Conservation (phyloP, 1,140 invertebrate genomes). For the Thaumatotibia leucotreta region DNA sequence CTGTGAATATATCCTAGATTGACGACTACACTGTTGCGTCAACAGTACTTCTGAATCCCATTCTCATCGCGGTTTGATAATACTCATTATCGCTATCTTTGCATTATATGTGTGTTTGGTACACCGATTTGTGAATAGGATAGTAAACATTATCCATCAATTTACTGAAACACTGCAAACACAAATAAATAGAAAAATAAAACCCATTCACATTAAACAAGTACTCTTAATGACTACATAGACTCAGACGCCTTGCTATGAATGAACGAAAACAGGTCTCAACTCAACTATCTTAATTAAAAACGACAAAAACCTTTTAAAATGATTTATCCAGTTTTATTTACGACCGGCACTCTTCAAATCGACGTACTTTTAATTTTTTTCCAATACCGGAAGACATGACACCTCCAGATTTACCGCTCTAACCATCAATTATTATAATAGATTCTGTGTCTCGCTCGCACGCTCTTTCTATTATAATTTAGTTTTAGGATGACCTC, state of each 20-base stretch:
- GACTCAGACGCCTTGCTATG: not conserved
- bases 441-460: slow-evolving; percentile 31
- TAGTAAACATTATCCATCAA: too few relatives aligned
- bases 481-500: slow-evolving; percentile 17
- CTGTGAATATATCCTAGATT: too few relatives aligned
- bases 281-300: slow-evolving; percentile 3
- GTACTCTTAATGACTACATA: not conserved
- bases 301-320: not conserved
- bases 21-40: too few relatives aligned
- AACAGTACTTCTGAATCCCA: too few relatives aligned
- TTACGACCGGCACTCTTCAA: slow-evolving; percentile 8
- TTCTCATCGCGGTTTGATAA: too few relatives aligned
- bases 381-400: slow-evolving; percentile 44
- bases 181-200: not conserved
- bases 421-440: slow-evolving; percentile 40
- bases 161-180: too few relatives aligned
- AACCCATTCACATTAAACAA: not conserved
- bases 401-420: slow-evolving; percentile 39
- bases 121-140: too few relatives aligned
- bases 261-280: slow-evolving; percentile 8
- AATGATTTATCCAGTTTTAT: not conserved
- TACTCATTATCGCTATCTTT: too few relatives aligned
- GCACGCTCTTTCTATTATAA: slow-evolving; percentile 19
- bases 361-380: slow-evolving; percentile 18
- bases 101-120: too few relatives aligned